Evolutionary conservation across 1,140 invertebrate genomes (phyloP).

Genomic region (Pseudomyrmex sp.): DNA sequence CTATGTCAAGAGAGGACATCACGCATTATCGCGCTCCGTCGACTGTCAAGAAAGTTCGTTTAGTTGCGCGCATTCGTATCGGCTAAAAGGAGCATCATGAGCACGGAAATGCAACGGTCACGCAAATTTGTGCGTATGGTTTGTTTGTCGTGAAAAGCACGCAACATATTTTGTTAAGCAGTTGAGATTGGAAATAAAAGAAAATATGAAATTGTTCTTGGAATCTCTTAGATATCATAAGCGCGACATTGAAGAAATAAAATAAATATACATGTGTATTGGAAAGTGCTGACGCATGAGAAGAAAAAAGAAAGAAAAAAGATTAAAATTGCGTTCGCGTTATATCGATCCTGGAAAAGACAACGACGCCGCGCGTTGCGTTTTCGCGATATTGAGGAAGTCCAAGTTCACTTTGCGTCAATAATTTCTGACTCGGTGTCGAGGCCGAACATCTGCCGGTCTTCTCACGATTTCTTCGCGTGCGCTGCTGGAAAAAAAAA

Average conservation of each 20-base stretch:
- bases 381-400: slow-evolving; percentile 15
- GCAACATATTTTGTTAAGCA: slow-evolving; percentile 14
- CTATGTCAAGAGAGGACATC: slow-evolving; percentile 40
- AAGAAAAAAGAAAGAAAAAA: neutral
- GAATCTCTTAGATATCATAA: neutral
- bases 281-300: neutral
- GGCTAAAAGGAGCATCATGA: slow-evolving; percentile 71
- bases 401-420: slow-evolving; percentile 55
- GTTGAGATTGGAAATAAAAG: neutral
- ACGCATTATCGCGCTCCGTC: slow-evolving; percentile 64
- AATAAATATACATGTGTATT: neutral
- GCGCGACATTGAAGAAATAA: neutral
- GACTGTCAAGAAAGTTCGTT: slow-evolving; percentile 72
- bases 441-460: slow-evolving; percentile 49
- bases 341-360: slow-evolving; percentile 27
- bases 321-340: neutral
- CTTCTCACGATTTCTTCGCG: slow-evolving; percentile 55
- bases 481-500: neutral
- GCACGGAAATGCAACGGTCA: slow-evolving; percentile 45
- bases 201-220: neutral
- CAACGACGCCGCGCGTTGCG: neutral
- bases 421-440: slow-evolving; percentile 46
- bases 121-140: neutral
- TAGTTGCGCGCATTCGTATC: slow-evolving; percentile 58
- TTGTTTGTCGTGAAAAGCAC: neutral